Percentiles rank a stretch among this genome's conserved stretches.
Evolutionary conservation across 2,113 vertebrate genomes (phyloP).

Genomic region (Sitta europaea): DNA sequence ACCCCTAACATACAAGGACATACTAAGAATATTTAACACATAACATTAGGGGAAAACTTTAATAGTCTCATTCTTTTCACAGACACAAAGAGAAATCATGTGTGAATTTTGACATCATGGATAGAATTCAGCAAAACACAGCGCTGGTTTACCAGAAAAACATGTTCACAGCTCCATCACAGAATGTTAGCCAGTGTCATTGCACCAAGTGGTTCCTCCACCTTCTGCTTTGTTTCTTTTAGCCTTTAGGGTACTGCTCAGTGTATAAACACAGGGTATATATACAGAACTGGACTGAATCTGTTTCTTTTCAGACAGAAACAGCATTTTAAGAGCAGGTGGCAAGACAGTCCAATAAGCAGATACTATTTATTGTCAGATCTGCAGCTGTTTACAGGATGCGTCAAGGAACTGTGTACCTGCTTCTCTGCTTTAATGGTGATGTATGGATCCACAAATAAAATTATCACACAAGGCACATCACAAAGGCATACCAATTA

Average conservation of each 20-base stretch:
- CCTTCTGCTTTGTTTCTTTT: background rate
- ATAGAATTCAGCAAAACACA: background rate
- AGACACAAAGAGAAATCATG: background rate
- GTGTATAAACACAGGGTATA: background rate
- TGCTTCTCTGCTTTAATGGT: constrained; percentile 1
- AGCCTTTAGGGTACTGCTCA: background rate
- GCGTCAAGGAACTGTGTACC: constrained; percentile 17
- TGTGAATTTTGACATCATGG: background rate
- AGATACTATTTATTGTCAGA: background rate
- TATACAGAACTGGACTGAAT: background rate
- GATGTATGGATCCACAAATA: background rate
- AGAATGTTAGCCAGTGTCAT: background rate
- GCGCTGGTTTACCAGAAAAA: background rate
- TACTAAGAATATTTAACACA: background rate
- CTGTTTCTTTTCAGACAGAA: background rate
- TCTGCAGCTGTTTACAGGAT: background rate
- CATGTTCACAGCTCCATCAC: background rate
- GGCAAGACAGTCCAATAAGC: background rate
- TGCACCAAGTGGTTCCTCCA: background rate
- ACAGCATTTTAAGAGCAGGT: background rate
- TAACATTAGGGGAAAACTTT: background rate
- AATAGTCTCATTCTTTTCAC: background rate
- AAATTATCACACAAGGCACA: background rate
- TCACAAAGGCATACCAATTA: background rate
- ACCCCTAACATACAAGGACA: background rate